Evolutionary conservation across 2,797 vertebrate genomes (phyloP), one percentile per base, ranked within the genome.

Genomic region (Darevskia mixta): DNA sequence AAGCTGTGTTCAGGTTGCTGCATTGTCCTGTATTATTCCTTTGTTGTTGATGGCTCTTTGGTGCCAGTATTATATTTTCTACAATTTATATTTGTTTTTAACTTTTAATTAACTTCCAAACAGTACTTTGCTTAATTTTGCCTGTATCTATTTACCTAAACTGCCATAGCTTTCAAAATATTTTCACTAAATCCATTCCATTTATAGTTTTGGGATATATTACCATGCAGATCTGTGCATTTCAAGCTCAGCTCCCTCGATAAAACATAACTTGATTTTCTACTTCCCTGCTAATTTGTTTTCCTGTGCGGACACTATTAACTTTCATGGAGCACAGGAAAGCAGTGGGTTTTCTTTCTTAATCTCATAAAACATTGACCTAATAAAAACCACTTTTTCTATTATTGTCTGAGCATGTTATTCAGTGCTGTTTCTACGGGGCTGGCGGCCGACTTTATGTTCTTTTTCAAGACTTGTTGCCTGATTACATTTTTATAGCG

Each of bases 31-130:
- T 82, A 23, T 88, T 87, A 92, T 86, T 86, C 45, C 55, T 87
- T 84, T 55, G 64, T 35, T 86, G 88, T 27, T 87, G 61, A 86
- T 84, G 87, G 72, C 55, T 80, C 86, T 82, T 79, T 79, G 32
- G 43, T 90, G 90, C 86, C 90, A 80, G 7, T 18, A 17, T 7
- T 35, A 17, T 55, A 2, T 77, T 77, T 85, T 67, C 20, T 11
- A 49, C 86, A 0, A 1, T n/a, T 85, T 86, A 32, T 29, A 90
- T 79, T 86, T 86, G 90, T 32, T 4, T 69, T 38, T 35, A 72
- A 41, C 84, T 3, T 69, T 38, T 35, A 72, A 41, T 84, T 77
- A 90, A 83, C 75, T 94, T 90, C 89, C 11, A 32, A 66, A 86
- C 61, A 81, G 83, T 90, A 91, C 90, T 78, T 64, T 64, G 7